phyloP scores from a whole-genome alignment of 1,140 invertebrate genomes.

The Pseudomyrmex sp. region DNA sequence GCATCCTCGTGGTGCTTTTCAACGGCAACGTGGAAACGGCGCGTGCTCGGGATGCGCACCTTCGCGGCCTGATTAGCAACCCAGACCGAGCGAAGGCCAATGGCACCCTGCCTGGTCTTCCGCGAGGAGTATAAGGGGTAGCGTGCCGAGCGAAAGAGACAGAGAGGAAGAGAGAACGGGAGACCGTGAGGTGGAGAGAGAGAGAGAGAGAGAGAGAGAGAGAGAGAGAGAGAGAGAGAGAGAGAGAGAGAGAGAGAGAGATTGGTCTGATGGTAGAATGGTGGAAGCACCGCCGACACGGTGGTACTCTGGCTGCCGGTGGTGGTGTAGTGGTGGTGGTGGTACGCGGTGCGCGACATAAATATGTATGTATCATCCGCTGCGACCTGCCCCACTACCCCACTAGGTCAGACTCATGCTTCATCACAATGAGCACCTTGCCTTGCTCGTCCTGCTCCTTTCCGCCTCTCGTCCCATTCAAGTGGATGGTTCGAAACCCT shows the following conservation, averaged over 20 bases:
- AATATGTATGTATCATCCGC: slow-evolving; percentile 86
- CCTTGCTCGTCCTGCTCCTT: slow-evolving; percentile 74
- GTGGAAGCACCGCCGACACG: slow-evolving; percentile 54
- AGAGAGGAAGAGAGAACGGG: slow-evolving; percentile 50
- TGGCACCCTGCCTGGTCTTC: slow-evolving; percentile 71
- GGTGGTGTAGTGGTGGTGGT: slow-evolving; percentile 64
- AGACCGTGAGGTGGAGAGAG: slow-evolving; percentile 39
- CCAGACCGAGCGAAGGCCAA: slow-evolving; percentile 76
- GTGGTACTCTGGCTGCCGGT: slow-evolving; percentile 51
- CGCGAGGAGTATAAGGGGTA: slow-evolving; percentile 57
- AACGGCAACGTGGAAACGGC: slow-evolving; percentile 73
- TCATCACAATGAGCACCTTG: slow-evolving; percentile 85
- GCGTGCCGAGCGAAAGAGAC: slow-evolving; percentile 50
- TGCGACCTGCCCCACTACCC: slow-evolving; percentile 84
- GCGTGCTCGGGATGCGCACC: slow-evolving; percentile 80
- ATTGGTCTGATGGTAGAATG: slow-evolving; percentile 59
- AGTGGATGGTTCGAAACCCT: slow-evolving; percentile 75
- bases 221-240: slow-evolving; percentile 31
- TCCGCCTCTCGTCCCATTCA: slow-evolving; percentile 76
- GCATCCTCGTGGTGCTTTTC: slow-evolving; percentile 75
- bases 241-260: slow-evolving; percentile 14
- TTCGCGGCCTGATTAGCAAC: slow-evolving; percentile 79
- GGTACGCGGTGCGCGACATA: slow-evolving; percentile 84
- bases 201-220: slow-evolving; percentile 14
- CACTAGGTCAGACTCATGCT: slow-evolving; percentile 85